Evolutionary conservation across 2,797 vertebrate species (phyloP), one percentile per base, ranked within the genome.

Genomic region (Ambastaia sidthimunki): DNA sequence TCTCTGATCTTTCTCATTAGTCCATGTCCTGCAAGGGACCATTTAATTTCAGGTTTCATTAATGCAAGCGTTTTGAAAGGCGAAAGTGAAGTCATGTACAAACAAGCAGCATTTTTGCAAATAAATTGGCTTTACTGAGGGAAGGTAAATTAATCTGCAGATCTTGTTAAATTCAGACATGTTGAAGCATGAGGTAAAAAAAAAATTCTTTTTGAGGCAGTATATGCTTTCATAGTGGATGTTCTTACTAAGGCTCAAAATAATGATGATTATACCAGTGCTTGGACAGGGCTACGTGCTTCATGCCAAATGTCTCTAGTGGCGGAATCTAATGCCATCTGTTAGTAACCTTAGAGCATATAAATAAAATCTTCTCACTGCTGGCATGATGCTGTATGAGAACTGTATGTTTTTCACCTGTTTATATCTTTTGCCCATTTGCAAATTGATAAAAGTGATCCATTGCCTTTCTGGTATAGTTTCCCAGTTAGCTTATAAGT

Each of bases 311-410:
- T 57, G 50, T 80, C 68, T 79, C 59, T 60, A 72, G 76, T 71
- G 59, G 31, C 28, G 68, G 59, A 79, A 79, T 71, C 31, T 79
- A 28, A 71, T 78, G 76, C 76, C 76, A 79, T 79, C 68, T 71
- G 76, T 79, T 79, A 71, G 76, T 79, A 69, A 71, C 76, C 69
- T 71, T 79, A 59, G 28, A 54, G 19, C 69, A 79, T 31, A 71
- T 72, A 54, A 65, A 79, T 65, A 72, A 0, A 10, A 47, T 65
- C 19, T 44, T 63, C 31, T 13, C 28, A 63, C 28, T 65, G 28
- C 28, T 72, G 48, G 25, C 28, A 62, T 41, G 47, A 28, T 37
- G 18, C 19, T 63, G 15, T 63, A 55, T 41, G 19, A 71, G 44
- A 69, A 48, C 52, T 12, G 37, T 48, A 18, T n/a, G 60, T 44